Evolutionary conservation across 37 sponge, comb jelly and placozoan genomes (phyloP), one percentile per base, ranked within the genome.

Genomic region (Ephydatia muelleri): DNA sequence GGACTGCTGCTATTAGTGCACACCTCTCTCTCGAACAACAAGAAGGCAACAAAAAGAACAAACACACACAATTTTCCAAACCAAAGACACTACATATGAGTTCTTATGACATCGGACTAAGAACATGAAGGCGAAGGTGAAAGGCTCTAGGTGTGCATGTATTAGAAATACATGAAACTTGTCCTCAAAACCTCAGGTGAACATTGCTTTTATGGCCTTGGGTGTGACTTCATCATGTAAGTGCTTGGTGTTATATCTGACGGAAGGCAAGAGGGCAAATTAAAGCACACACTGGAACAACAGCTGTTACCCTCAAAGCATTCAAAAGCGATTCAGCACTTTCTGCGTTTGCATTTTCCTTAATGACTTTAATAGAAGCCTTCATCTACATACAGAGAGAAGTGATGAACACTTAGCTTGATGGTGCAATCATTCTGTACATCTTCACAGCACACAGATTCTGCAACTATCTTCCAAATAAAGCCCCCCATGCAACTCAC

Each of bases 141-240:
- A 43, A 5, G 57, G 57, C 19, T 57, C 57, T 57, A 57, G 57
- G 57, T 57, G 57, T 57, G 57, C 57, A 57, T 57, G 57, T 57
- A 57, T 57, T 57, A 57, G 57, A 57, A 57, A 57, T 57, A 57
- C 57, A 57, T 57, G 57, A 57, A 57, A 57, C 57, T 57, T 11
- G 19, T 57, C 57, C 43, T 43, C 6, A 11, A 57, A 57, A 5
- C 57, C 57, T 57, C 57, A 57, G 57, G 57, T 57, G 57, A 95
- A 71, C 48, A 89, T 79, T 39, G 76, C 74, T 67, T 96, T 93
- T 29, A 84, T 88, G 16, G 93, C 82, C 40, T 87, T 90, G 9
- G 96, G 95, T 5, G 97, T 97, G 11, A 74, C 87, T 39, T 94
- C 95, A 75, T 97, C 95, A 85, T 97, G 92, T n/a, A 90, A 87